Percentiles rank a stretch among this genome's conserved stretches.
These are phyloP conservation scores for Drosophila kambysellisi DNA, from an alignment of 2,888 invertebrate genomes.

Conservation along the genomic window DNA sequence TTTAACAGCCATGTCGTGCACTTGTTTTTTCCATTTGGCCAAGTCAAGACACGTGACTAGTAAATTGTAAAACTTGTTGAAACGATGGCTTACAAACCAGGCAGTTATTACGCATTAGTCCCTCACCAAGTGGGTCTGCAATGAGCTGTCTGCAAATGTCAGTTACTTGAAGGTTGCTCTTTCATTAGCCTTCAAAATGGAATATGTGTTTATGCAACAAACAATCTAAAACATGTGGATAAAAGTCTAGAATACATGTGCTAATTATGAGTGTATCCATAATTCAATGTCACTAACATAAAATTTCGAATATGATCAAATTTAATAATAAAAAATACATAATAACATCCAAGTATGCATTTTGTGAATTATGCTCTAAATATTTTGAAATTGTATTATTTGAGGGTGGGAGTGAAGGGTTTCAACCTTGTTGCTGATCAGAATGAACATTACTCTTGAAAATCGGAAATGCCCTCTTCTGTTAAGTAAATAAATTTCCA, in stretches of 20 bases:
- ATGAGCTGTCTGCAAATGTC: too few relatives aligned
- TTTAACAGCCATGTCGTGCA: slow-evolving; percentile 53
- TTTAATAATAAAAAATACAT: too few relatives aligned
- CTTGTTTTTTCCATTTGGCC: slow-evolving; percentile 5
- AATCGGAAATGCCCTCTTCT: not conserved
- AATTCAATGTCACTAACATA: not conserved
- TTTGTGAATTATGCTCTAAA: not conserved
- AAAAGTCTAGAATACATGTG: not conserved
- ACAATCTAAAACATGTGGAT: not conserved
- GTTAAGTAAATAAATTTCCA: not conserved
- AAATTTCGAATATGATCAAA: not conserved
- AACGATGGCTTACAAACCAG: slow-evolving; percentile 7
- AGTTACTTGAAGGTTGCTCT: slow-evolving; percentile 6
- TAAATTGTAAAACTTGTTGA: slow-evolving; percentile 40
- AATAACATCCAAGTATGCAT: too few relatives aligned
- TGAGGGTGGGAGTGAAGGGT: not conserved
- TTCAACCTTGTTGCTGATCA: not conserved
- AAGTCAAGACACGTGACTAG: slow-evolving; percentile 49
- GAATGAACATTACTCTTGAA: not conserved
- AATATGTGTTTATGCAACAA: not conserved
- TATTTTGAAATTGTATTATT: not conserved
- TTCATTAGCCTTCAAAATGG: not conserved
- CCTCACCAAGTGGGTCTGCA: not conserved
- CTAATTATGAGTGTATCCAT: too few relatives aligned
- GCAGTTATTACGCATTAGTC: slow-evolving; percentile 38